These are phyloP conservation scores for Pheosia gnoma DNA, from an alignment of 2,888 invertebrate genomes.

Conservation along the genomic window DNA sequence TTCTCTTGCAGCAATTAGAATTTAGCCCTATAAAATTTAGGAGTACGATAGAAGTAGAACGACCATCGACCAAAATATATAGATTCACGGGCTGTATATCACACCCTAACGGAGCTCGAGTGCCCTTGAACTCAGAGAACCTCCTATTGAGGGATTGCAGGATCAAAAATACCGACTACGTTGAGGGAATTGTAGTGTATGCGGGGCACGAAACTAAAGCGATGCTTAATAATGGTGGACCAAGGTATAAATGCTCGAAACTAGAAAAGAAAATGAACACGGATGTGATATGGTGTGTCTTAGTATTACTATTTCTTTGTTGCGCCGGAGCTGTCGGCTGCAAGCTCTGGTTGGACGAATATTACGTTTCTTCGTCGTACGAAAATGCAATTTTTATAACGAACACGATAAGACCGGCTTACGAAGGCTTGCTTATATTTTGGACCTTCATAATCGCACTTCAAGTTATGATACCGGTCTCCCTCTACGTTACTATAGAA, in stretches of 20 bases:
- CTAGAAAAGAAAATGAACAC: conserved; percentile 97
- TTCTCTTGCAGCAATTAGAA: conserved; percentile 84
- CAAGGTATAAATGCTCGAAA: conserved; percentile 95
- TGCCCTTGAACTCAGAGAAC: conserved; percentile 94
- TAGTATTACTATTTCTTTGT: conserved; percentile 94
- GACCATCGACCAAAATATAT: conserved; percentile 97
- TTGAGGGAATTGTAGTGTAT: conserved; percentile 98
- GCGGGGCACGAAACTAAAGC: conserved; percentile 99
- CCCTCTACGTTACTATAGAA: conserved; percentile 98
- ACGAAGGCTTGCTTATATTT: conserved; percentile 94
- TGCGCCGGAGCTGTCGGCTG: conserved; percentile 96
- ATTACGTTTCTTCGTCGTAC: conserved; percentile 69
- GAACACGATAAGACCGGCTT: conserved; percentile 83
- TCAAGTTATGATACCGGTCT: conserved; percentile 98
- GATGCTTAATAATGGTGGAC: conserved; percentile 98
- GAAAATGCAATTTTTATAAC: conserved; percentile 88
- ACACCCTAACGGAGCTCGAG: conserved; percentile 90
- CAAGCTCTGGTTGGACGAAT: conserved; percentile 90
- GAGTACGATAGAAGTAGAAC: conserved; percentile 95
- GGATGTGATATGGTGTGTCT: conserved; percentile 98
- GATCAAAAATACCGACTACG: conserved; percentile 97
- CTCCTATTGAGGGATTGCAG: conserved; percentile 96
- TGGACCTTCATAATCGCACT: conserved; percentile 98
- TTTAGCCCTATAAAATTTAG: conserved; percentile 92
- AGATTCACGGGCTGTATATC: conserved; percentile 95